A percentile compares a stretch with the other conserved stretches of the same genome.
phyloP scores from a whole-genome alignment of 2,797 vertebrate genomes.

The Lophius americanus region DNA sequence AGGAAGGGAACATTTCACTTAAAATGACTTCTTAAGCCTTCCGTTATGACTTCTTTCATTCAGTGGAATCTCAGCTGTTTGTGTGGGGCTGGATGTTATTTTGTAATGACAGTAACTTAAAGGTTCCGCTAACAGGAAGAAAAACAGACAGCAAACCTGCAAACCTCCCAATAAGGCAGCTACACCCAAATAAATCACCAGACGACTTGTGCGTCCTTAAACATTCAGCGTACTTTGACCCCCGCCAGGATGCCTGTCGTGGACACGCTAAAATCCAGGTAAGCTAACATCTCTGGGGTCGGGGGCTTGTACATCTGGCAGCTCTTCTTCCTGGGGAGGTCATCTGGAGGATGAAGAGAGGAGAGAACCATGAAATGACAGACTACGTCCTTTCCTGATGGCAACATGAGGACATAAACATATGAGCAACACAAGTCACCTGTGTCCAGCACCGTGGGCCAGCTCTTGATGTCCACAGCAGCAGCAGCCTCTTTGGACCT shows the following conservation, averaged over 20 bases:
- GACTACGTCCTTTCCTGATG: background rate
- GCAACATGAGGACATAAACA: background rate
- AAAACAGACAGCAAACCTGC: background rate
- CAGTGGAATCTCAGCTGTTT: background rate
- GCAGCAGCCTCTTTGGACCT: constrained; percentile 94
- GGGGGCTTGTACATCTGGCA: constrained; percentile 89
- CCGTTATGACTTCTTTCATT: background rate
- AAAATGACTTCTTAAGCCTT: background rate
- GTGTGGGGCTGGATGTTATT: background rate
- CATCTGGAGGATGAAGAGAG: constrained; percentile 79
- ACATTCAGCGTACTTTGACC: constrained; percentile 86
- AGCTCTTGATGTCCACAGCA: constrained; percentile 92
- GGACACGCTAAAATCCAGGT: constrained; percentile 97
- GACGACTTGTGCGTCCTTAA: background rate
- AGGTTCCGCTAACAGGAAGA: background rate
- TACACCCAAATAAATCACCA: background rate
- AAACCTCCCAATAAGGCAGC: background rate
- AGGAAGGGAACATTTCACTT: background rate
- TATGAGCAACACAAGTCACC: constrained; percentile 69
- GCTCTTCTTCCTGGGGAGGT: constrained; percentile 92
- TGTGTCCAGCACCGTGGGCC: constrained; percentile 95
- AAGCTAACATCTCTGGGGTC: constrained; percentile 91
- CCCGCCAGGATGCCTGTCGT: constrained; percentile 96
- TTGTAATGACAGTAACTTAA: background rate
- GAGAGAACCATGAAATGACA: background rate